phyloP scores from a whole-genome alignment of 2,888 invertebrate species.

The Mallateleia sp. region DNA sequence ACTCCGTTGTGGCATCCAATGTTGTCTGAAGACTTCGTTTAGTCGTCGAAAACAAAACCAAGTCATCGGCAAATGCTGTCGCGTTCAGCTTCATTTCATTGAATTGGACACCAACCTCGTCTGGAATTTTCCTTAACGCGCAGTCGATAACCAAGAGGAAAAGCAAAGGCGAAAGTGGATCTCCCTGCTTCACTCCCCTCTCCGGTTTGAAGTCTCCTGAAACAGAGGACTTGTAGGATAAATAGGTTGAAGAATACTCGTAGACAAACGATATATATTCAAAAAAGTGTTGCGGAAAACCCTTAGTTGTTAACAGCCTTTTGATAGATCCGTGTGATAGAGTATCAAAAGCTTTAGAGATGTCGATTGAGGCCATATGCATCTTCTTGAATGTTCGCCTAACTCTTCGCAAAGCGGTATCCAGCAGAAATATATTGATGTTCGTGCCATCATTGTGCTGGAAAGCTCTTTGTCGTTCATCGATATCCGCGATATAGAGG shows the following conservation, averaged over 20 bases:
- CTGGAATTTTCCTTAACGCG: background rate
- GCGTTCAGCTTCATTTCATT: constrained; percentile 3
- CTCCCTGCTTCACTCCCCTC: constrained; percentile 29
- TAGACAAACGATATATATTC: too few relatives aligned
- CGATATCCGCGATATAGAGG: constrained; percentile 33
- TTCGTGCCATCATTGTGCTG: constrained; percentile 17
- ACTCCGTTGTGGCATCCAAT: constrained; percentile 57
- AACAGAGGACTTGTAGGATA: background rate
- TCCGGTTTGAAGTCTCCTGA: background rate
- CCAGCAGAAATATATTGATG: constrained; percentile 19
- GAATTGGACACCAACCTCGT: constrained; percentile 48
- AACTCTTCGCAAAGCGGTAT: constrained; percentile 57
- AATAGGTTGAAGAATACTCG: background rate
- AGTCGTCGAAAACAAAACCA: constrained; percentile 52
- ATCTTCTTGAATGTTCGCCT: constrained; percentile 51
- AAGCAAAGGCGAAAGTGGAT: constrained; percentile 3
- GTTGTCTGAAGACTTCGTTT: constrained; percentile 83
- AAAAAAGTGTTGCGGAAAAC: background rate
- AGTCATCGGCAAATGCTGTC: constrained; percentile 64
- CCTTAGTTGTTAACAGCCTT: background rate
- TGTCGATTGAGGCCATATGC: constrained; percentile 10
- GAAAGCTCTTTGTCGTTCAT: constrained; percentile 77
- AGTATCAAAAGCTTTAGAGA: constrained; percentile 25
- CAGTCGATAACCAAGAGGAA: constrained; percentile 4
- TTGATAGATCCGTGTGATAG: background rate